A percentile compares a stretch with the other conserved stretches of the same genome.
phyloP scores from a whole-genome alignment of 1,140 invertebrate species.

The Delia radicum region DNA sequence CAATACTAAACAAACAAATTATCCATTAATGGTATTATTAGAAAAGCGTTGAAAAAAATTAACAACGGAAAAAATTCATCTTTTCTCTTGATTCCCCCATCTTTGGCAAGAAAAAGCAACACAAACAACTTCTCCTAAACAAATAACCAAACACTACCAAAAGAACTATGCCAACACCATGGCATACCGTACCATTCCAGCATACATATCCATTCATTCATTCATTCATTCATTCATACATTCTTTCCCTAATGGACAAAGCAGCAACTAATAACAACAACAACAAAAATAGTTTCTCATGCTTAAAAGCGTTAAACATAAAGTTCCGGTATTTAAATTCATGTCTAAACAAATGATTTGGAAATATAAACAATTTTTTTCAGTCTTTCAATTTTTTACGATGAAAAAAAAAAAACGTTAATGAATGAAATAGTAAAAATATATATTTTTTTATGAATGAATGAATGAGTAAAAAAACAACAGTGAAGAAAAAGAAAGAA shows the following conservation, averaged over 20 bases:
- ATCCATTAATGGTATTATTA: neutral
- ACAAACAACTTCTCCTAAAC: neutral
- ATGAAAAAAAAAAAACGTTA: neutral
- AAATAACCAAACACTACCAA: neutral
- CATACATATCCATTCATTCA: too few species aligned
- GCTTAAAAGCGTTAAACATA: constrained; percentile 25
- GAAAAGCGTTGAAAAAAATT: neutral
- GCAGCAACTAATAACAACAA: neutral
- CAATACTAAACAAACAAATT: neutral
- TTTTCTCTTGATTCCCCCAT: neutral
- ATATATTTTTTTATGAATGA: constrained; percentile 4
- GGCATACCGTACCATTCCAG: too few species aligned
- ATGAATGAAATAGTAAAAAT: neutral
- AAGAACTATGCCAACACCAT: too few species aligned
- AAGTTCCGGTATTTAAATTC: constrained; percentile 26
- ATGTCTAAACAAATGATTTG: constrained; percentile 32
- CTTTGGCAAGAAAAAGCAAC: neutral
- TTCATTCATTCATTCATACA: neutral
- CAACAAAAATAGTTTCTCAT: constrained; percentile 1
- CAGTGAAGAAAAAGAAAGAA: neutral
- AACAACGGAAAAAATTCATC: neutral
- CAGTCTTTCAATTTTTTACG: neutral
- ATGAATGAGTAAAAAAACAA: neutral
- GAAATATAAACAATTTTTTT: constrained; percentile 22
- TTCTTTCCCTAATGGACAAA: neutral